Base-by-base conservation (phyloP, 1,140 invertebrate species). In the Drosophila sturtevanti region DNA sequence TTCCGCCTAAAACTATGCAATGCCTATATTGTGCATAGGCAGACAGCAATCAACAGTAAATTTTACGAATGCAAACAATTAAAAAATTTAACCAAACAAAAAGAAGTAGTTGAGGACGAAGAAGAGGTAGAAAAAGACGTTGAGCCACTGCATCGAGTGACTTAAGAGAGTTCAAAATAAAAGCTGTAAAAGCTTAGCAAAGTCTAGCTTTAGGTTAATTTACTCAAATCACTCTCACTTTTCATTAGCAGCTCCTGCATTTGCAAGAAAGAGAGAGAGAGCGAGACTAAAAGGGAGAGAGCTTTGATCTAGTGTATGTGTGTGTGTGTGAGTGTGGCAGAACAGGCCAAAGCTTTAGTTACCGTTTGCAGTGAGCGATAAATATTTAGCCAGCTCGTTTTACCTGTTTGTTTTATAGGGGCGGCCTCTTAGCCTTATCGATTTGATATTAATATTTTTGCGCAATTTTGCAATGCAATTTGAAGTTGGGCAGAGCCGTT, bases 391-490 rank as follows among this genome's bases (percentile, higher is more conserved):
- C 68, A 89, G 84, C 84, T 84, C 51, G 84, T 89, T 89, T 89
- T 84, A 89, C 84, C 84, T 89, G 84, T 89, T 89, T 74, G 59
- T 38, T 56, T 72, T 79, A 41, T 52, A 71, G 63, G 41, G 41
- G 16, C 41, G 16, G 65, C 74, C 67, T 61, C 58, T 77, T 82
- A 87, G 72, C 75, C 84, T 89, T 89, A 89, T 89, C 79, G 84
- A 89, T 77, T 80, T 89, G 71, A 76, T 86, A 86, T 86, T 87
- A 86, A 86, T 87, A 48, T 89, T 82, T 65, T 52, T 31, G 34
- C 75, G 63, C 72, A 75, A 81, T 86, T 44, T 86, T 72, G 75
- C 81, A 81, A 79, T 72, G 72, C 65, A 71, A 60, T 63, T 69
- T 24, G 18, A 59, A 38, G 31, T 34, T 59, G 54, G 63, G 37